Base-by-base conservation (phyloP, 37 sponge, comb jelly and placozoan species). In the Mnemiopsis leidyi region DNA sequence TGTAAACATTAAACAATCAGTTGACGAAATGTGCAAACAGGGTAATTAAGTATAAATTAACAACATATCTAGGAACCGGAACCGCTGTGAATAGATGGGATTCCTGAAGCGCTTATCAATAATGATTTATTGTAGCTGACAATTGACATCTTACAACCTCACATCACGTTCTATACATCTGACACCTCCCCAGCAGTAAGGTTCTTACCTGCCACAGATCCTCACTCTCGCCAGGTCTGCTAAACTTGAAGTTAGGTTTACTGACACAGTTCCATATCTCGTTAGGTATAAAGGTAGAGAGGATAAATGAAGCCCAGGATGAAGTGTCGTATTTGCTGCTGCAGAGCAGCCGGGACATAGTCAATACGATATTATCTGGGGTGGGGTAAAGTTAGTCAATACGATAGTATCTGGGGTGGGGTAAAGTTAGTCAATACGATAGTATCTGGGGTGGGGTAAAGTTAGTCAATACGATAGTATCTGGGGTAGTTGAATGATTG, bases 261-360 rank as follows among this genome's bases (percentile, higher is more conserved):
- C 90, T 85, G 48, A 85, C 35, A 26, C 61, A 85, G 90, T 85
- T 85, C 90, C 90, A 85, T n/a, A 85, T 85, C 90, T 85, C 90
- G 61, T 85, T 85, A n/a, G 90, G 90, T 13, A 85, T 85, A 61
- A 85, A 85, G 26, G 90, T 85, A 26, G 90, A 85, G 26, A 85
- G 90, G 90, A 85, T 85, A 33, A 85, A 85, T 35, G 40, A n/a
- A 0, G 61, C 32, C 90, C 90, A 85, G 40, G 90, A 35, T 1
- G 90, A 39, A 0, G 36, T 85, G 90, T 85, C 90, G 90, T 85
- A 40, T 26, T 39, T 38, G 30, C 90, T 39, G 29, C 61, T 40
- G 39, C 61, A n/a, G 13, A 85, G 48, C 30, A 85, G 61, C 3
- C 90, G 90, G 29, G 90, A 85, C 3, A 85, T n/a, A 1, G 90